A percentile compares a stretch with the other conserved stretches of the same genome.
These are phyloP conservation scores for Avahi laniger DNA, from an alignment of 2,797 vertebrate species.

Conservation along the genomic window DNA sequence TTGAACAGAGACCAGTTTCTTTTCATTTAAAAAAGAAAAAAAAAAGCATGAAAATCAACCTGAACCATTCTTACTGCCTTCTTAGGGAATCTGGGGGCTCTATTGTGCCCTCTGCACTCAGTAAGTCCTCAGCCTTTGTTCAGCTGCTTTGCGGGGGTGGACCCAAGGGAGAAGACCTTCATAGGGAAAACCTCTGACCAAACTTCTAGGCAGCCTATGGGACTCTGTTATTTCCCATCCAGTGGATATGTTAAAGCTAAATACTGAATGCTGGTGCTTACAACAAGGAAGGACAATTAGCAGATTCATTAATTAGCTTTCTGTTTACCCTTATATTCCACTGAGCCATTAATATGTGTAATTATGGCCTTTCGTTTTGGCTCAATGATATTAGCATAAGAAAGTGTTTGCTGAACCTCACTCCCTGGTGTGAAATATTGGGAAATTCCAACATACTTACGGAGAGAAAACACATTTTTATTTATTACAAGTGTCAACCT, in stretches of 20 bases:
- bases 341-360: conserved; percentile 54
- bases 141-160: background rate
- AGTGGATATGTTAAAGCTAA: background rate
- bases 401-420: conserved; percentile 44
- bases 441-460: conserved; percentile 16
- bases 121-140: background rate
- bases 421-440: conserved; percentile 14
- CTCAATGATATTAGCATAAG: background rate
- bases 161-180: background rate
- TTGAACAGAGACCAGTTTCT: background rate
- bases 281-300: conserved; percentile 7
- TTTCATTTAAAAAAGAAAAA: background rate
- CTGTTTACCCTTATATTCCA: conserved; percentile 38
- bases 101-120: background rate
- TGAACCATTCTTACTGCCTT: background rate
- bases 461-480: background rate
- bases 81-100: background rate
- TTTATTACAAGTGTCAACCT: background rate
- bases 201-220: background rate
- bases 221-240: background rate
- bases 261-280: background rate
- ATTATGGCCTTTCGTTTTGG: conserved; percentile 47
- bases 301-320: conserved; percentile 25
- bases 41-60: background rate
- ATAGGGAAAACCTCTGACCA: background rate